A percentile compares a stretch with the other conserved stretches of the same genome.
These are phyloP conservation scores for Epinephelus moara DNA, from an alignment of 2,113 vertebrate species.

Conservation along the genomic window DNA sequence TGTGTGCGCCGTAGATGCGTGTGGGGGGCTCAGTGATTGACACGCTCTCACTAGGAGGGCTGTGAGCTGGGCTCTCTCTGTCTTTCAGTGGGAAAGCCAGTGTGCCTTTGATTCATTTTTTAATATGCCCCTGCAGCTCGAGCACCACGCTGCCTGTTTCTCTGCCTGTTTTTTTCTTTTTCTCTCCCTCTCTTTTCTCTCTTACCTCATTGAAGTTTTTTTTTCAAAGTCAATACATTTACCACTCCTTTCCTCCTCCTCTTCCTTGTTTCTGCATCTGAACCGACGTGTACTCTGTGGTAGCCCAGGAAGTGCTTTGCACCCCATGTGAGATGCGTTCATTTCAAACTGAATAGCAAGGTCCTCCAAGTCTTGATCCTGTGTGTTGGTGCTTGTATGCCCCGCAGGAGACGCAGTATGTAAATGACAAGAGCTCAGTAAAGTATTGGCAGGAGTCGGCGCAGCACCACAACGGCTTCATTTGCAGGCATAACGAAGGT, in stretches of 20 bases:
- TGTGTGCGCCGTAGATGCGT: not conserved
- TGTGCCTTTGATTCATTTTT: slow-evolving; percentile 81
- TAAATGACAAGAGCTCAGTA: slow-evolving; percentile 33
- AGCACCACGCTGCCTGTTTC: slow-evolving; percentile 45
- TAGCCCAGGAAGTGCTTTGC: not conserved
- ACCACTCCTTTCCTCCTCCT: slow-evolving; percentile 35
- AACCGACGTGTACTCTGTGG: slow-evolving; percentile 2
- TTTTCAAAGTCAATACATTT: slow-evolving; percentile 48
- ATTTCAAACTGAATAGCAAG: slow-evolving; percentile 23
- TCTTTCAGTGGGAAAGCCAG: slow-evolving; percentile 51
- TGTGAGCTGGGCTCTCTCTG: slow-evolving; percentile 40
- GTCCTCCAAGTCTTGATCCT: slow-evolving; percentile 7
- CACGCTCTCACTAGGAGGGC: slow-evolving; percentile 33
- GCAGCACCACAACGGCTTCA: slow-evolving; percentile 18
- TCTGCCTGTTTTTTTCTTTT: slow-evolving; percentile 48
- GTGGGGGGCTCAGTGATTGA: slow-evolving; percentile 40
- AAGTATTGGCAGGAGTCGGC: slow-evolving; percentile 24
- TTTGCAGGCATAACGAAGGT: slow-evolving; percentile 27
- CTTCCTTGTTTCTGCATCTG: slow-evolving; percentile 38
- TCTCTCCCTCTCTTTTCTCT: slow-evolving; percentile 15
- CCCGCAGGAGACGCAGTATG: slow-evolving; percentile 14
- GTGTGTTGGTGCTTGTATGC: not conserved
- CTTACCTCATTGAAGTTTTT: slow-evolving; percentile 39
- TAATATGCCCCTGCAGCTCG: slow-evolving; percentile 74
- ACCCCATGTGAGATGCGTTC: slow-evolving; percentile 14